Conservation (phyloP, 2,797 vertebrate genomes). For the Adrianichthys oophorus region DNA sequence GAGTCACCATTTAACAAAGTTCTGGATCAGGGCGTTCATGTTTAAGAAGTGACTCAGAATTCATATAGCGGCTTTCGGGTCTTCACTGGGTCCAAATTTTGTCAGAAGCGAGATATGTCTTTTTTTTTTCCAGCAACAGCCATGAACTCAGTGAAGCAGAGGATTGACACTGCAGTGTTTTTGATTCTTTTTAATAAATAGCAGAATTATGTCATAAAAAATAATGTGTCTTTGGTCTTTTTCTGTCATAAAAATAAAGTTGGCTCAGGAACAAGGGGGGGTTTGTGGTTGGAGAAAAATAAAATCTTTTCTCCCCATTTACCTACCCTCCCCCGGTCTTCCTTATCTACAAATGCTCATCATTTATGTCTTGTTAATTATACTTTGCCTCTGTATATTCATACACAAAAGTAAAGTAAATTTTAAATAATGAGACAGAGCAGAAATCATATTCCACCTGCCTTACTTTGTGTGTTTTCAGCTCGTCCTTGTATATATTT, state of each 20-base stretch:
- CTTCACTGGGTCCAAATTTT: constrained; percentile 64
- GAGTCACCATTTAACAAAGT: constrained; percentile 49
- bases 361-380: constrained; percentile 69
- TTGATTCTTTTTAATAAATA: constrained; percentile 76
- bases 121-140: constrained; percentile 63
- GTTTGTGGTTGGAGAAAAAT: constrained; percentile 56
- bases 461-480: constrained; percentile 46
- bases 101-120: constrained; percentile 55
- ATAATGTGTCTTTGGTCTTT: constrained; percentile 74
- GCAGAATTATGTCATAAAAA: constrained; percentile 76
- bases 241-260: constrained; percentile 74
- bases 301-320: background rate
- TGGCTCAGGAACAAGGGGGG: constrained; percentile 74
- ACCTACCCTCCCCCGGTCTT: constrained; percentile 8
- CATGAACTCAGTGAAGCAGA: constrained; percentile 60
- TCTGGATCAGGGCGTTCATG: constrained; percentile 56
- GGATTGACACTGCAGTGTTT: constrained; percentile 56
- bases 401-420: constrained; percentile 50
- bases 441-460: constrained; percentile 66
- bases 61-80: constrained; percentile 51
- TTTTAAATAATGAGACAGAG: constrained; percentile 51
- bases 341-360: constrained; percentile 63
- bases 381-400: constrained; percentile 52
- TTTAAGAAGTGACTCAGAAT: constrained; percentile 63
- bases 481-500: constrained; percentile 30